These are phyloP conservation scores for Calidris pygmaea DNA, from an alignment of 2,113 vertebrate genomes.

Conservation along the genomic window DNA sequence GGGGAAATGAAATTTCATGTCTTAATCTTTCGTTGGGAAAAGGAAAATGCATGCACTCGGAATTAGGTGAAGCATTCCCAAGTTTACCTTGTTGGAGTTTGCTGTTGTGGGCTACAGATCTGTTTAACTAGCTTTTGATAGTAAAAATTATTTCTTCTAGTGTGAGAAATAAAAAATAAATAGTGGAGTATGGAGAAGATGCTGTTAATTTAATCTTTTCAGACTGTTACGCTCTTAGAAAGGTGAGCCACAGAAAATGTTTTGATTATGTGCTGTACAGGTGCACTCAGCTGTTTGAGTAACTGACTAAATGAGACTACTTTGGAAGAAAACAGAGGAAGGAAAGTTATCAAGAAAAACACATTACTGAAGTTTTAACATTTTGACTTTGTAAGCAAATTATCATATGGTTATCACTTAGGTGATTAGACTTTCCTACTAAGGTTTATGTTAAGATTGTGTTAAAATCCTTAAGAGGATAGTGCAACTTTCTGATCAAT, in stretches of 20 bases:
- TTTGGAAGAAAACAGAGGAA: background rate
- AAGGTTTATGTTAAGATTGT: background rate
- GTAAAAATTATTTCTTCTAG: background rate
- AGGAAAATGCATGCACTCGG: background rate
- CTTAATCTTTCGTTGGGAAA: background rate
- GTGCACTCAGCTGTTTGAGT: background rate
- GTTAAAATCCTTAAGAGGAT: background rate
- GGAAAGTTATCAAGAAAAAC: background rate
- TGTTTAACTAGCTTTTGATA: background rate
- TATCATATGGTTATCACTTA: background rate
- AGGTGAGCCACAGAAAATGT: background rate
- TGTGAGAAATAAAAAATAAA: background rate
- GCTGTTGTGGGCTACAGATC: background rate
- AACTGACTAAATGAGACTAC: background rate
- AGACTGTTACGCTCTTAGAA: background rate
- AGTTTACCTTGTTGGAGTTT: background rate
- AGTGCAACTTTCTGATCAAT: background rate
- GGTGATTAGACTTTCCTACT: background rate
- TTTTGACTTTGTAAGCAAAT: background rate
- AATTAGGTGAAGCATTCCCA: background rate
- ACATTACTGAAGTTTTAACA: background rate
- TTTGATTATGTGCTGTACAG: background rate
- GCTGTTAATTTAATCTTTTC: background rate
- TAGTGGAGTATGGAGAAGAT: background rate
- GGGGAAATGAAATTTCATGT: background rate